Evolutionary conservation across 2,113 vertebrate genomes (phyloP).

Genomic region (Pomatorhinus ruficollis): DNA sequence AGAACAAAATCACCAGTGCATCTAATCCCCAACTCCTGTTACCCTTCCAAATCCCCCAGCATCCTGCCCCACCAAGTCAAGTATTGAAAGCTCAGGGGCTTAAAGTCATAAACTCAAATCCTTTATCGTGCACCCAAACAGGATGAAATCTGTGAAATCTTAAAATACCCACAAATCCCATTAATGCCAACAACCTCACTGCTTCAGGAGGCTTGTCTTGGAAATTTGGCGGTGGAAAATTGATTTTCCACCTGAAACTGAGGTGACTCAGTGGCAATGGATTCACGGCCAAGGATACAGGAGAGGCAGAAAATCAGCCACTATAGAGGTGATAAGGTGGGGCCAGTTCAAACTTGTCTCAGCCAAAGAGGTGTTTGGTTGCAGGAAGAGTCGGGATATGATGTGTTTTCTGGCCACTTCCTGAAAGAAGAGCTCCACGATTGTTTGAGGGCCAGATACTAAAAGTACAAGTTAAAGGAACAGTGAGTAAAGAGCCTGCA

Average conservation of each 20-base stretch:
- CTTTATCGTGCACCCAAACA: background rate
- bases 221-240: background rate
- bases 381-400: constrained; percentile 83
- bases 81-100: background rate
- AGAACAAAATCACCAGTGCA: constrained; percentile 1
- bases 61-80: background rate
- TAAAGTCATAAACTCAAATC: constrained; percentile 5
- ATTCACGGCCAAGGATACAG: constrained; percentile 86
- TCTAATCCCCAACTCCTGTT: background rate
- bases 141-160: background rate
- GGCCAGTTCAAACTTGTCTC: constrained; percentile 82
- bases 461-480: background rate
- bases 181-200: background rate
- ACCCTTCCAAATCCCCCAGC: background rate
- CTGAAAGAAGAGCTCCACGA: constrained; percentile 94
- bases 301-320: constrained; percentile 84
- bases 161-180: background rate
- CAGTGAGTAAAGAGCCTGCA: background rate
- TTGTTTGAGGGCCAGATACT: constrained; percentile 86
- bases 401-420: constrained; percentile 85
- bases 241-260: background rate
- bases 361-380: constrained; percentile 70
- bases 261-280: background rate
- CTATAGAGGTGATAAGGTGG: constrained; percentile 81
- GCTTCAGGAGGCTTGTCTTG: background rate